Evolutionary conservation across 2,797 vertebrate genomes (phyloP).

Genomic region (Phaenicophaeus curvirostris): DNA sequence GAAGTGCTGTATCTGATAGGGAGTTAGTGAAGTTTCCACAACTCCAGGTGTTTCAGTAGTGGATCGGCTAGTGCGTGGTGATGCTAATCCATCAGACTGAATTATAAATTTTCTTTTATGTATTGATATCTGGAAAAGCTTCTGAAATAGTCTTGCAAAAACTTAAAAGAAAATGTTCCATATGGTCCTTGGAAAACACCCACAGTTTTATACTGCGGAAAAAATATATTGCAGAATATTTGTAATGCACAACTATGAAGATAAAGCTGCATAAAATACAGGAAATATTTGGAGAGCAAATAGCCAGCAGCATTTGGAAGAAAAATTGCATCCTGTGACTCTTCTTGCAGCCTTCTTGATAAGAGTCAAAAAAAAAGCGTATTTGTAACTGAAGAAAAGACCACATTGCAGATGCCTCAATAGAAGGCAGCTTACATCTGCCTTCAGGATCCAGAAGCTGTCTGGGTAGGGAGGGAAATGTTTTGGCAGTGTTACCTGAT

Average conservation of each 20-base stretch:
- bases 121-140: background rate
- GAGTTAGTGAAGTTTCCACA: background rate
- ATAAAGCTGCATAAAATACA: background rate
- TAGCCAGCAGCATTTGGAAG: background rate
- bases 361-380: background rate
- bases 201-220: background rate
- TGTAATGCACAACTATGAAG: background rate
- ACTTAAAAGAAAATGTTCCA: background rate
- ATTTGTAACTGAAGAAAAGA: background rate
- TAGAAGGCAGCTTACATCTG: slow-evolving; percentile 34
- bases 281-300: background rate
- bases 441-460: slow-evolving; percentile 52
- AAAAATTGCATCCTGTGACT: background rate
- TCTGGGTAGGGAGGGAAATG: background rate
- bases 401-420: background rate
- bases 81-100: background rate
- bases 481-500: slow-evolving; percentile 43
- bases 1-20: background rate
- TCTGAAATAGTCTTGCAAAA: background rate
- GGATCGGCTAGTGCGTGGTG: background rate
- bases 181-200: background rate
- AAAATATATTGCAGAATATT: background rate
- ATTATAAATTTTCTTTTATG: background rate
- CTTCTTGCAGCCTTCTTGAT: background rate
- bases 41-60: background rate